A percentile compares a stretch with the other conserved stretches of the same genome.
Evolutionary conservation across 2,113 vertebrate species (phyloP).

Genomic region (Irena cyanogastra): DNA sequence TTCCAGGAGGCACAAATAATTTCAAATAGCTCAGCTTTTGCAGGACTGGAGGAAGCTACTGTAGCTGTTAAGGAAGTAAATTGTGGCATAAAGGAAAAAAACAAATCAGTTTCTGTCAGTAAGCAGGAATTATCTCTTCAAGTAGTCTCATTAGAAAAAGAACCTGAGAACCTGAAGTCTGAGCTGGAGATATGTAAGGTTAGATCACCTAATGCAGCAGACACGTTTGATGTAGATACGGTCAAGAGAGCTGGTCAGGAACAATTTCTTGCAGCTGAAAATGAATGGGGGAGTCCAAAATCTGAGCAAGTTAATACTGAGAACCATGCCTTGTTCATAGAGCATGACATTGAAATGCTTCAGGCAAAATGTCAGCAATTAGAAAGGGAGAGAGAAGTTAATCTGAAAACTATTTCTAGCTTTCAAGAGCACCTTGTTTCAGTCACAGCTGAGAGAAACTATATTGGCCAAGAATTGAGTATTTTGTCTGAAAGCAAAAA

Average conservation of each 20-base stretch:
- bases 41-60: slow-evolving; percentile 65
- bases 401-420: slow-evolving; percentile 56
- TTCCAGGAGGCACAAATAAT: slow-evolving; percentile 64
- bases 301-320: slow-evolving; percentile 76
- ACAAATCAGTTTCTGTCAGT: slow-evolving; percentile 26
- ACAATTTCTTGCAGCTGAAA: slow-evolving; percentile 74
- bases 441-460: slow-evolving; percentile 67
- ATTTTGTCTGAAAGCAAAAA: slow-evolving; percentile 75
- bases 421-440: slow-evolving; percentile 76
- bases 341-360: slow-evolving; percentile 71
- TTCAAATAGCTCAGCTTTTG: slow-evolving; percentile 60
- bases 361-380: slow-evolving; percentile 71
- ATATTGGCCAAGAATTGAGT: slow-evolving; percentile 72
- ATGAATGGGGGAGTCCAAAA: slow-evolving; percentile 66
- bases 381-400: slow-evolving; percentile 70
- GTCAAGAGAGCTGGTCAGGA: slow-evolving; percentile 69
- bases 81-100: slow-evolving; percentile 37
- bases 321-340: slow-evolving; percentile 67
- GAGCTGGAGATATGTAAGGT: slow-evolving; percentile 61
- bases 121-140: slow-evolving; percentile 51
- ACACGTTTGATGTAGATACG: slow-evolving; percentile 65
- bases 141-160: slow-evolving; percentile 56
- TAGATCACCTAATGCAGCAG: slow-evolving; percentile 56
- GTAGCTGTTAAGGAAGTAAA: slow-evolving; percentile 66
- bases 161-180: slow-evolving; percentile 53